A percentile compares a stretch with the other conserved stretches of the same genome.
Evolutionary conservation across 2,797 vertebrate genomes (phyloP).

Genomic region (Pseudocheirus occidentalis): DNA sequence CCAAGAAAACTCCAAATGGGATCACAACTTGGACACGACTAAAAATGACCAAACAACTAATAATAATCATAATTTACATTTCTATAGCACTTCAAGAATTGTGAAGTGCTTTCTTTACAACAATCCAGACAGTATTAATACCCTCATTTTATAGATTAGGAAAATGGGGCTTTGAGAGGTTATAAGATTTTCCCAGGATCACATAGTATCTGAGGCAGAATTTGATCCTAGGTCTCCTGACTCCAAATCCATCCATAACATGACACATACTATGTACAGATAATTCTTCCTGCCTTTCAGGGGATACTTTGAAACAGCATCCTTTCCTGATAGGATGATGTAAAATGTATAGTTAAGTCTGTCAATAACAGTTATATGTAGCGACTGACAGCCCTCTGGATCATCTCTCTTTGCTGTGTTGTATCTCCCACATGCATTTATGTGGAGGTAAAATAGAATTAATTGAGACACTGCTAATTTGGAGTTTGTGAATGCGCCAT

Average conservation of each 20-base stretch:
- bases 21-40: not conserved
- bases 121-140: not conserved
- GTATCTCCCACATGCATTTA: not conserved
- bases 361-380: not conserved
- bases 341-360: not conserved
- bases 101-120: not conserved
- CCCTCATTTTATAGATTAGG: not conserved
- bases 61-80: not conserved
- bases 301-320: not conserved
- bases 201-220: not conserved
- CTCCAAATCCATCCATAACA: no score
- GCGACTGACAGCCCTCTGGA: not conserved
- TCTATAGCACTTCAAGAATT: not conserved
- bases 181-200: not conserved
- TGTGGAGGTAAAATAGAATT: not conserved
- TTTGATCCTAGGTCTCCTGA: not conserved
- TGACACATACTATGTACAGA: not conserved
- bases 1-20: not conserved
- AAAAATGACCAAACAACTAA: not conserved
- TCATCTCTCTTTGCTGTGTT: not conserved
- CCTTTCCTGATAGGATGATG: not conserved
- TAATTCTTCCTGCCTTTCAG: not conserved
- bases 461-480: not conserved
- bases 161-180: not conserved
- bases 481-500: not conserved